Evolutionary conservation across 2,797 vertebrate genomes (phyloP).

Genomic region (Cossypha dichroa): DNA sequence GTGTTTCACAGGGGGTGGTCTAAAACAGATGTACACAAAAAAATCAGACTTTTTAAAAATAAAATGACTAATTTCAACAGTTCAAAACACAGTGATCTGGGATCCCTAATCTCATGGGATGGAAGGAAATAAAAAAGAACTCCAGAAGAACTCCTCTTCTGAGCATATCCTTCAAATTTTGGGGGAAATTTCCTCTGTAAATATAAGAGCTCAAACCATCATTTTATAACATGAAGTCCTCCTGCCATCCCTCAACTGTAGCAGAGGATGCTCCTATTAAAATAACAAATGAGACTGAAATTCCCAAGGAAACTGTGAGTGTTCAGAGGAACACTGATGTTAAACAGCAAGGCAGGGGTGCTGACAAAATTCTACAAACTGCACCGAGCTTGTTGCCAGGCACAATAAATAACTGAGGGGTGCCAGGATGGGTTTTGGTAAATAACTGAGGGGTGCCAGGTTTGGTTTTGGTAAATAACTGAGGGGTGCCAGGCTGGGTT

Average conservation of each 20-base stretch:
- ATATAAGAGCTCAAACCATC: neutral
- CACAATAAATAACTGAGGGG: neutral
- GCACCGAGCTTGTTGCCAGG: neutral
- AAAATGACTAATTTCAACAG: neutral
- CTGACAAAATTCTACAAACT: neutral
- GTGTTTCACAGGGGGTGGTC: slow-evolving; percentile 7
- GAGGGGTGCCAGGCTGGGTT: no score
- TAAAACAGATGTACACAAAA: neutral
- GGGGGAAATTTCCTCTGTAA: neutral
- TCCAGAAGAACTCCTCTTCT: neutral
- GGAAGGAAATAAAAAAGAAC: neutral
- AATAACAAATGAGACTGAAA: neutral
- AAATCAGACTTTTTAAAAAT: neutral
- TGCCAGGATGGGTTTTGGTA: no score
- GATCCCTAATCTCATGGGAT: no score
- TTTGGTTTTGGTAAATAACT: no score
- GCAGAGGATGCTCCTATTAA: neutral
- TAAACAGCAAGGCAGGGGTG: neutral
- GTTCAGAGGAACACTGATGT: neutral
- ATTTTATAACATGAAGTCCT: neutral
- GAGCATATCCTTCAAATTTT: neutral
- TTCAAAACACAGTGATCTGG: neutral
- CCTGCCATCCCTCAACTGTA: neutral
- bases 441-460: no score
- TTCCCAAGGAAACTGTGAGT: neutral